These are phyloP conservation scores for Habroteleia sp. DNA, from an alignment of 2,888 invertebrate species.

Conservation along the genomic window DNA sequence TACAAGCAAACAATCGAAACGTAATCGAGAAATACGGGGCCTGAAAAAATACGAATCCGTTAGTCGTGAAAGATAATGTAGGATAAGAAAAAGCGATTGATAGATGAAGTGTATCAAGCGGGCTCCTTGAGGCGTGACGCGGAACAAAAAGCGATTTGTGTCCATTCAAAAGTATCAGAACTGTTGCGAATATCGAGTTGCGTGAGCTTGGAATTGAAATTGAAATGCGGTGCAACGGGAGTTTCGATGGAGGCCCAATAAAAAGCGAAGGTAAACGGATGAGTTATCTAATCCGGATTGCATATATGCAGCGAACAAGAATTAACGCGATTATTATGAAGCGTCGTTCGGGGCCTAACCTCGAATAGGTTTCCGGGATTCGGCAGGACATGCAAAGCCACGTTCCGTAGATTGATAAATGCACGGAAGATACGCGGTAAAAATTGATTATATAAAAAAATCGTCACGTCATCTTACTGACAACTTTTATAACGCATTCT, in stretches of 20 bases:
- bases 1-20: too few relatives aligned
- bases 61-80: not conserved
- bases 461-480: slow-evolving; percentile 21
- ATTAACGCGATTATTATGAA: slow-evolving; percentile 62
- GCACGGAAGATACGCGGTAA: slow-evolving; percentile 36
- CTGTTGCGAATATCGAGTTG: slow-evolving; percentile 54
- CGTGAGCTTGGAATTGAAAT: slow-evolving; percentile 51
- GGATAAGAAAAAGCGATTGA: slow-evolving; percentile 6
- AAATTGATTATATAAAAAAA: slow-evolving; percentile 48
- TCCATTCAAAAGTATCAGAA: slow-evolving; percentile 12
- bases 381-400: slow-evolving; percentile 50
- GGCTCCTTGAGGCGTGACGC: slow-evolving; percentile 46
- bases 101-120: slow-evolving; percentile 51
- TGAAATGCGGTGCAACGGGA: slow-evolving; percentile 58
- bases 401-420: slow-evolving; percentile 19
- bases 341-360: slow-evolving; percentile 50
- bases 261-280: slow-evolving; percentile 73
- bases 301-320: slow-evolving; percentile 52
- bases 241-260: slow-evolving; percentile 65
- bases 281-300: slow-evolving; percentile 73
- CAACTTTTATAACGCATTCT: slow-evolving; percentile 16
- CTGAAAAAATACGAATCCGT: not conserved
- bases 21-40: too few relatives aligned
- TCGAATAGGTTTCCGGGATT: slow-evolving; percentile 62
- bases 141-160: slow-evolving; percentile 36